Evolutionary conservation across 2,888 invertebrate species (phyloP), one percentile per base, ranked within the genome.

Genomic region (Chironomus tentans): DNA sequence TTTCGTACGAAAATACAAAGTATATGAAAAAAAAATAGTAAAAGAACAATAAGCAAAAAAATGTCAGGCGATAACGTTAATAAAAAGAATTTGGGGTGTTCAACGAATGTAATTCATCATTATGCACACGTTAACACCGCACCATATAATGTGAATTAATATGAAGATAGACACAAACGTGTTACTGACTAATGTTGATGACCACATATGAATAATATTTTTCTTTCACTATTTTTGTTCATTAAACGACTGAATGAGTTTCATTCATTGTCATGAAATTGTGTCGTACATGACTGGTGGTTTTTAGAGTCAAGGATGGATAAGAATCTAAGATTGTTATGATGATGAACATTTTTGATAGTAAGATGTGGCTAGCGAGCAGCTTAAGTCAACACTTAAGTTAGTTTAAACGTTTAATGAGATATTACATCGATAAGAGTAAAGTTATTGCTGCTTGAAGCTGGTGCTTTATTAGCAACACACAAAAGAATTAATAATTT

Each of bases 251-350:
- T 38, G 38, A 38, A 38, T 38, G 10, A 38, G 38, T 38, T 56
- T 56, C 56, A 18, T 65, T 65, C 22, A 65, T 65, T 65, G 65
- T 65, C 65, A 65, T 65, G 65, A 24, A 65, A 24, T 65, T 65
- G 65, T 65, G 65, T 65, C 65, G 21, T 24, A 65, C 24, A 65
- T 65, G 65, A 56, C 56, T 56, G 15, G 56, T 18, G n/a, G 21
- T 65, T 65, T 65, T n/a, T 24, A 2, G 7, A 65, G 18, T 12
- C 22, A 65, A 65, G 65, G 65, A 7, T 65, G 65, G 21, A 65
- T 38, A 18, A 56, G 56, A 56, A 18, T 56, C 56, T 56, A 38
- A 38, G 38, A 38, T 38, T 38, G 56, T 56, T 15, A 56, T 56
- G 56, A 50, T 5, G 50, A 50, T 50, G 15, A 50, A 2, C 56